Evolutionary conservation across 2,888 invertebrate species (phyloP).

Genomic region (Macrosoma leucophasiata): DNA sequence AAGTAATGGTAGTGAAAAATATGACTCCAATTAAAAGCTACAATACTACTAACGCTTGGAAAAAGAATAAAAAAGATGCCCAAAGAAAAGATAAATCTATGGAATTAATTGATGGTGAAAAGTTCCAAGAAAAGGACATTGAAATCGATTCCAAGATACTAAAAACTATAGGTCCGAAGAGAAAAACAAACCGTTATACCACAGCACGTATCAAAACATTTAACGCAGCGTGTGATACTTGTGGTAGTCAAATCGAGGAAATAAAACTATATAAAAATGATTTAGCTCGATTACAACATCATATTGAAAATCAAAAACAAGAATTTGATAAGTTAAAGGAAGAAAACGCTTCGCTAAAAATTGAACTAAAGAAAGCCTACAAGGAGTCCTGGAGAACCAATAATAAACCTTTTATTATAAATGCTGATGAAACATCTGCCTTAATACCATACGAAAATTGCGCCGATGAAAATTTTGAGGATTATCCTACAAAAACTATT

Average conservation of each 20-base stretch:
- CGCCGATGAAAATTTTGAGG: constrained; percentile 28
- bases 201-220: constrained; percentile 32
- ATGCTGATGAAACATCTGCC: constrained; percentile 23
- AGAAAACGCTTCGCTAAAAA: constrained; percentile 47
- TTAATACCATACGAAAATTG: constrained; percentile 43
- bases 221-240: constrained; percentile 37
- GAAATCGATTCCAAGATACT: constrained; percentile 16
- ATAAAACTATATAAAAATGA: constrained; percentile 32
- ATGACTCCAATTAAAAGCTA: constrained; percentile 28
- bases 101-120: no score
- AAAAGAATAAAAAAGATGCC: constrained; percentile 7
- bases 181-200: constrained; percentile 31
- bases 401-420: constrained; percentile 18
- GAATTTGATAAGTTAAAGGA: constrained; percentile 43
- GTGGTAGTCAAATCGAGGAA: constrained; percentile 29
- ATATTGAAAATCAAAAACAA: constrained; percentile 35
- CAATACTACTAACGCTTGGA: constrained; percentile 8
- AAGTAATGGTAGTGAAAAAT: constrained; percentile 45
- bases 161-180: constrained; percentile 4
- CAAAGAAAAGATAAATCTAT: no score
- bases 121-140: constrained; percentile 19
- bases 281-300: constrained; percentile 38
- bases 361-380: constrained; percentile 43
- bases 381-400: constrained; percentile 34
- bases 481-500: constrained; percentile 31